Conservation (phyloP, 2,888 invertebrate genomes). For the Priocnemis perturbator region DNA sequence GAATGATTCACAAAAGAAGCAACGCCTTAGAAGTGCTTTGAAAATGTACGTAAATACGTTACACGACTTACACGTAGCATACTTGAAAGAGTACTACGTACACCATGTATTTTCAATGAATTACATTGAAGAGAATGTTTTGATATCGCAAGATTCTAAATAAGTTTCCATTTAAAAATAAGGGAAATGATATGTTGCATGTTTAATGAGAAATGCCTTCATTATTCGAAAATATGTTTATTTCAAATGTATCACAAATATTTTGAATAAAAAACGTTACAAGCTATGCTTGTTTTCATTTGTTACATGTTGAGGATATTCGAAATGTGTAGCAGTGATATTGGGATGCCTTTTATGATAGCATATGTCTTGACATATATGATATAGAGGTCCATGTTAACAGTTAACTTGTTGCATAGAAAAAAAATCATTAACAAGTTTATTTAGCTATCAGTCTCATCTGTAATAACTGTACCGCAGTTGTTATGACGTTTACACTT, state of each 20-base stretch:
- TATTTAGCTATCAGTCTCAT: no score
- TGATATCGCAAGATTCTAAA: no score
- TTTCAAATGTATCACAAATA: slow-evolving; percentile 53
- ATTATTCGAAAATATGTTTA: slow-evolving; percentile 39
- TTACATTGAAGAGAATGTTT: slow-evolving; percentile 3
- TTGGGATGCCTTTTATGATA: no score
- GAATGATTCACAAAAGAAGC: no score
- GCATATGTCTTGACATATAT: no score
- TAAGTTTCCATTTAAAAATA: slow-evolving; percentile 4
- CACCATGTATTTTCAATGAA: not conserved
- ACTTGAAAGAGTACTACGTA: not conserved
- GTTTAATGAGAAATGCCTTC: slow-evolving; percentile 32
- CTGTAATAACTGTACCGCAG: no score
- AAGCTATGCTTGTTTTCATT: slow-evolving; percentile 1
- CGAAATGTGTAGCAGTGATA: no score
- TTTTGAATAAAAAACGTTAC: slow-evolving; percentile 56
- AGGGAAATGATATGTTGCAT: slow-evolving; percentile 21
- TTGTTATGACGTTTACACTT: no score
- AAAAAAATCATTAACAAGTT: no score
- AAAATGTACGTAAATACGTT: slow-evolving; percentile 25
- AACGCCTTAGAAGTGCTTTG: slow-evolving; percentile 38
- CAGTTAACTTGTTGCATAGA: no score
- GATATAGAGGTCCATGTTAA: no score
- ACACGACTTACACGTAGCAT: not conserved
- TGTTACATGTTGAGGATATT: no score